Conservation (phyloP, 1,140 invertebrate species). For the Trichonephila inaurata region DNA sequence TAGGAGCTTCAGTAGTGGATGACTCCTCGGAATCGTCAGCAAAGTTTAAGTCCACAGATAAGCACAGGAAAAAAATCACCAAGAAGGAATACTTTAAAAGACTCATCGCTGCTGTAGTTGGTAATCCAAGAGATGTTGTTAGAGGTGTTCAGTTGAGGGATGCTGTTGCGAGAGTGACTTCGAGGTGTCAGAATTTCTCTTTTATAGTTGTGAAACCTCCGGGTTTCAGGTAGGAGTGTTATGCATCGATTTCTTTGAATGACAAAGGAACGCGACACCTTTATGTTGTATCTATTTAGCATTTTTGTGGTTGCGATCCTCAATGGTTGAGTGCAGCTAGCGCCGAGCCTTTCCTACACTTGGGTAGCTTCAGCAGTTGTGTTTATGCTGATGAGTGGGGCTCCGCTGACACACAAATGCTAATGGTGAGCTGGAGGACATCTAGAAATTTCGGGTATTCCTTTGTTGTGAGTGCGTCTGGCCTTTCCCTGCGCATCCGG, state of each 20-base stretch:
- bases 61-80: neutral
- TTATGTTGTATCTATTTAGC: conserved; percentile 55
- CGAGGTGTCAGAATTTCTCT: neutral
- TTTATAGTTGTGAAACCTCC: conserved; percentile 42
- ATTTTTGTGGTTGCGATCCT: conserved; percentile 47
- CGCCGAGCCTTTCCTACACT: conserved; percentile 19
- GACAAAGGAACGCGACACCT: conserved; percentile 46
- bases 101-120: neutral
- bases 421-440: neutral
- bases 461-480: conserved; percentile 37
- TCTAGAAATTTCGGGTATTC: neutral
- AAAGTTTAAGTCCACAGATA: neutral
- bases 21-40: neutral
- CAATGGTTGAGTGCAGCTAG: conserved; percentile 3
- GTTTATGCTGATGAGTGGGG: conserved; percentile 54
- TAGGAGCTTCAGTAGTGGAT: neutral
- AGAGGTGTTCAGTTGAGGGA: neutral
- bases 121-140: conserved; percentile 47
- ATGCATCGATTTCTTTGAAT: conserved; percentile 44
- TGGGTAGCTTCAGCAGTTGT: conserved; percentile 9
- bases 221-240: neutral
- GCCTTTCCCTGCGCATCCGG: conserved; percentile 29
- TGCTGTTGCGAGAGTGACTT: conserved; percentile 27
- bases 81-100: neutral
- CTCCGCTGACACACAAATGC: conserved; percentile 59